Evolutionary conservation across 1,140 invertebrate genomes (phyloP).

Genomic region (Zaprionus inermis): DNA sequence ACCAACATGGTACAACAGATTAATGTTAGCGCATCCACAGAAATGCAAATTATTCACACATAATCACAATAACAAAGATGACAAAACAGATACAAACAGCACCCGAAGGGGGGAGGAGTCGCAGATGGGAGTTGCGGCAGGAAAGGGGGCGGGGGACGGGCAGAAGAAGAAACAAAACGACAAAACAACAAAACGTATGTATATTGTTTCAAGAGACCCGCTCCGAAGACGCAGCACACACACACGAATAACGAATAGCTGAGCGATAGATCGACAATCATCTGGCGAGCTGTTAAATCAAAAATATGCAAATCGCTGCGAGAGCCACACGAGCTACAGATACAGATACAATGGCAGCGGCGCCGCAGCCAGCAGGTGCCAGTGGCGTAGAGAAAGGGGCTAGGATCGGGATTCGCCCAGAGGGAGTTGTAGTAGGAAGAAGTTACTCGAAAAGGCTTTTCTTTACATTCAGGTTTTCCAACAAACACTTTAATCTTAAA

Average conservation of each 20-base stretch:
- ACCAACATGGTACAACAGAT: constrained; percentile 39
- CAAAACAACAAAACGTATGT: constrained; percentile 2
- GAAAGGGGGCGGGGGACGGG: not conserved
- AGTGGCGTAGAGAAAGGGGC: not conserved
- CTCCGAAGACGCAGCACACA: constrained; percentile 14
- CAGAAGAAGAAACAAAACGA: constrained; percentile 24
- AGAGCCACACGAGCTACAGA: constrained; percentile 54
- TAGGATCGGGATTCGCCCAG: not conserved
- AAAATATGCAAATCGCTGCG: constrained; percentile 76
- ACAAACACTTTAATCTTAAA: no score
- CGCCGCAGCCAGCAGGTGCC: not conserved
- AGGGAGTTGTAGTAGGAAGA: not conserved
- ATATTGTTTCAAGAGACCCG: constrained; percentile 23
- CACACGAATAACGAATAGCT: constrained; percentile 12
- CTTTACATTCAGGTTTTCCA: no score
- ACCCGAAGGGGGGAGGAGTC: not conserved
- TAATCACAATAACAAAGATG: constrained; percentile 69
- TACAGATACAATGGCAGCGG: constrained; percentile 13
- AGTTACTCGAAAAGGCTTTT: not conserved
- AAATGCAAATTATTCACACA: constrained; percentile 74
- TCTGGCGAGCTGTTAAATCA: constrained; percentile 77
- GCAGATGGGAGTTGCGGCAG: no score
- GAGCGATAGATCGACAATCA: constrained; percentile 35
- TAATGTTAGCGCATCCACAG: constrained; percentile 62
- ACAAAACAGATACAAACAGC: constrained; percentile 31